Evolutionary conservation across 2,113 vertebrate genomes (phyloP), one percentile per base, ranked within the genome.

Genomic region (Lethenteron reissneri): DNA sequence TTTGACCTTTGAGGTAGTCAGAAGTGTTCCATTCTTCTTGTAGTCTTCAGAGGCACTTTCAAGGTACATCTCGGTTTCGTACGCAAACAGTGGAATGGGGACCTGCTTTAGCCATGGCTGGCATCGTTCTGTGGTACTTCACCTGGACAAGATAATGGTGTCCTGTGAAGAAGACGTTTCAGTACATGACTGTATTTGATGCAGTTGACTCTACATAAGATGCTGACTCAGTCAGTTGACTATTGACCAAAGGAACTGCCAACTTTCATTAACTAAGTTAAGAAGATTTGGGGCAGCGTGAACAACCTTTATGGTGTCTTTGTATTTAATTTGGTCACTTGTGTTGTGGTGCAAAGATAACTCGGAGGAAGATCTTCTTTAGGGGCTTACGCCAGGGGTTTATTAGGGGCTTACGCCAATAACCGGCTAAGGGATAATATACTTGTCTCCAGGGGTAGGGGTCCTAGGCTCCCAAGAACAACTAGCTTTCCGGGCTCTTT

Each of bases 301-400:
- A 21, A 75, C 72, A 72, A 75, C 72, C 72, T 76, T 77, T 12
- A 76, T 71, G 12, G 77, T 77, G 71, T 76, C 73, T 71, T 76
- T 75, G 71, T 77, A 58, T 72, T 77, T 73, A 71, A 78, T 74
- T 59, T 74, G 73, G 71, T 74, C 58, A 71, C 13, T 73, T 60
- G 19, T 71, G 7, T 71, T 13, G 41, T 72, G 73, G 41, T 72
- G 73, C 56, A 76, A 76, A 60, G 70, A 76, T 21, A 73, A 69
- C 17, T 74, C n/a, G 25, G 25, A 25, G 25, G 25, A 25, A 74
- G 76, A 78, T 71, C 76, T 72, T 56, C 41, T 25, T 25, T 25
- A 25, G 25, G 25, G 25, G 25, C 25, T 25, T 25, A 25, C 25
- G 25, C 3, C 25, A 25, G 25, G 25, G 25, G 25, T 25, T 25